phyloP scores from a whole-genome alignment of 2,797 vertebrate genomes.

The Picus viridis region DNA sequence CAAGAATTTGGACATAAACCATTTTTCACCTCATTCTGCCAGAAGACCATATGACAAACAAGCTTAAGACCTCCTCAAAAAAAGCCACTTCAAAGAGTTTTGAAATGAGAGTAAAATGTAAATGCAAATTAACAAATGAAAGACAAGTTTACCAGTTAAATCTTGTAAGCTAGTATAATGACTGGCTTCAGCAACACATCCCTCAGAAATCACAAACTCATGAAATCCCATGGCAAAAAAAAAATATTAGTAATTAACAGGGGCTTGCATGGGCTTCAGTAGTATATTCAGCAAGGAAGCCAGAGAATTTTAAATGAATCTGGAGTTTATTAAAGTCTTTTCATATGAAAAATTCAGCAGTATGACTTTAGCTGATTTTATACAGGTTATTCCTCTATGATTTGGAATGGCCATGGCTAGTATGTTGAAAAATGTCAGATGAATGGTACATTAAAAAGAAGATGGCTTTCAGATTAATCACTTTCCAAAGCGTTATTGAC shows the following conservation, averaged over 20 bases:
- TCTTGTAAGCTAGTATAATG: neutral
- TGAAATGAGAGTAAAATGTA: neutral
- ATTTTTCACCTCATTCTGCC: neutral
- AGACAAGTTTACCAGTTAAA: neutral
- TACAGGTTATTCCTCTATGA: neutral
- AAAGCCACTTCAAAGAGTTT: neutral
- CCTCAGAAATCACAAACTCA: conserved; percentile 13
- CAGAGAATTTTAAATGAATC: conserved; percentile 36
- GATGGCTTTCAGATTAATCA: neutral
- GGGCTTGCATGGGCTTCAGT: neutral
- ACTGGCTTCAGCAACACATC: conserved; percentile 12
- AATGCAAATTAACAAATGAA: conserved; percentile 11
- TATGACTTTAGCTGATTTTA: conserved; percentile 4
- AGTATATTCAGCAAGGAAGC: conserved; percentile 6
- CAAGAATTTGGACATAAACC: neutral
- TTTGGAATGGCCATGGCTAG: neutral
- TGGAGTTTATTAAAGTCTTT: conserved; percentile 38
- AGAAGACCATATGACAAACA: neutral
- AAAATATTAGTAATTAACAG: neutral
- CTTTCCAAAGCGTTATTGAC: neutral
- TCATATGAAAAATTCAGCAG: conserved; percentile 7
- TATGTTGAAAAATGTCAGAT: conserved; percentile 3
- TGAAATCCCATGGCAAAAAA: neutral
- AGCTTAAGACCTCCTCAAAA: neutral
- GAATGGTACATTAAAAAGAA: neutral